A percentile compares a stretch with the other conserved stretches of the same genome.
Conservation (phyloP, 2,797 vertebrate species). For the Prionace glauca region DNA sequence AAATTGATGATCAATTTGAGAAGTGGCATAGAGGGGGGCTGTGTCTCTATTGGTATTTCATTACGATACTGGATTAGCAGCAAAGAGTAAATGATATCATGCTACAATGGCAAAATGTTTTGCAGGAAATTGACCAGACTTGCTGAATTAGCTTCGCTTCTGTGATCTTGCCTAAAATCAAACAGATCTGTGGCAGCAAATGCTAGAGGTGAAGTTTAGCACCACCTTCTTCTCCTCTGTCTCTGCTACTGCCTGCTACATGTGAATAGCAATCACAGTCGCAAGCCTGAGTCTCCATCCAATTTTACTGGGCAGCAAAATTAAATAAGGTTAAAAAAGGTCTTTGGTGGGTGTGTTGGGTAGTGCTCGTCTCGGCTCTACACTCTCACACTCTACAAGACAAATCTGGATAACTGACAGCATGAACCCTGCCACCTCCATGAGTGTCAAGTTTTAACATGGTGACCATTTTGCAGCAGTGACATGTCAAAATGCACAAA, state of each 20-base stretch:
- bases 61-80: no score
- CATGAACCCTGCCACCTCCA: not conserved
- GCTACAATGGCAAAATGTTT: no score
- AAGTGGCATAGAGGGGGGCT: no score
- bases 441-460: not conserved
- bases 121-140: no score
- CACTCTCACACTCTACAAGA: not conserved
- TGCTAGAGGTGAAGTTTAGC: not conserved
- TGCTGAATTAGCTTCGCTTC: not conserved
- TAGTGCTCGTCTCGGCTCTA: not conserved
- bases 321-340: not conserved
- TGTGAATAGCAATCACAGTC: not conserved
- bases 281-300: not conserved
- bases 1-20: no score
- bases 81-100: no score
- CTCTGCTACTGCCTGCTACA: not conserved
- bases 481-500: not conserved
- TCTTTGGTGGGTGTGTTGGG: not conserved
- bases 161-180: not conserved
- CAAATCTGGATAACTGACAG: not conserved
- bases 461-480: not conserved
- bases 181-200: not conserved
- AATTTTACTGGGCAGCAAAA: not conserved
- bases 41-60: no score
- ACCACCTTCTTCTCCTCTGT: not conserved